Evolutionary conservation across 2,113 vertebrate species (phyloP), one percentile per base, ranked within the genome.

Genomic region (Plecturocebus donacophilus): DNA sequence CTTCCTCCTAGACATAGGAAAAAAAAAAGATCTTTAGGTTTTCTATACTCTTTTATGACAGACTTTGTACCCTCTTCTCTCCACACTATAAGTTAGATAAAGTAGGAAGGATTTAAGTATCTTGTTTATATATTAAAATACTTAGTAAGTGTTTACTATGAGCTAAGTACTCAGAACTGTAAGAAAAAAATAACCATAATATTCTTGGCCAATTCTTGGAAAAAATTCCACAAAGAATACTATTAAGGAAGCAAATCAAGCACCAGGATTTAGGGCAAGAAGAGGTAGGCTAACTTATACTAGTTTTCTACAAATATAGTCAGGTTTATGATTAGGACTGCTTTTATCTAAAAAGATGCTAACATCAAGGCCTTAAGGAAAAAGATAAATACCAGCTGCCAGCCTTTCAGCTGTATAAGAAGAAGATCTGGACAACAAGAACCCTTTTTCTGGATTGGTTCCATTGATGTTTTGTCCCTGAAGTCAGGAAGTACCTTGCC

Each of bases 1-100:
- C 99, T 97, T 99, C 99, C 98, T 99, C 99, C 99, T 99, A 98
- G 54, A 90, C 38, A 94, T 42, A 97, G 85, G 85, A 13, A 64
- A 30, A 88, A 84, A 71, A 97, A 30, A 89, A 96, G 73, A 61
- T 25, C 87, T 81, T 96, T 83, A 61, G 90, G 56, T 91, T 93
- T 92, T 87, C 75, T 66, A 30, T 35, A 71, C 6, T 71, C 6
- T 54, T 49, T 91, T 23, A 70, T 8, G 35, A 66, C 21, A 91
- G n/a, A 61, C 42, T 45, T 47, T 40, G 6, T 21, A 64, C 21
- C 3, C 10, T 23, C 30, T 68, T 68, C 27, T 64, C 27, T 64
- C 61, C 61, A 64, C 27, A 64, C 27, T 30, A 30, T 14, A 27
- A 64, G 30, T 30, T 64, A 64, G 61, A 64, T 30, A 30, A 64